Evolutionary conservation across 2,888 invertebrate genomes (phyloP).

Genomic region (Sinopyrophorus schimmeli): DNA sequence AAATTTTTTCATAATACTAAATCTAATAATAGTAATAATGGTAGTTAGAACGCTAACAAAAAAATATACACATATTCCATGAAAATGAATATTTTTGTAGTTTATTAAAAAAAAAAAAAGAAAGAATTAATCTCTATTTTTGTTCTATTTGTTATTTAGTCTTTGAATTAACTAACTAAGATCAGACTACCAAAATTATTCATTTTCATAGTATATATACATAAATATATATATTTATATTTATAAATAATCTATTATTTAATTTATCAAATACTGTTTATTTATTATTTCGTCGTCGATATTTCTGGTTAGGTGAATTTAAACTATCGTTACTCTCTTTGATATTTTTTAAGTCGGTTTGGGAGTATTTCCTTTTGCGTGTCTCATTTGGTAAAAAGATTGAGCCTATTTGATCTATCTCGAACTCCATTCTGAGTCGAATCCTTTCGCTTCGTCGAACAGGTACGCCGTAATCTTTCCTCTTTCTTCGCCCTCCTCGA

Average conservation of each 20-base stretch:
- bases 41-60: slow-evolving; percentile 13
- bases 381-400: slow-evolving; percentile 39
- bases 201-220: slow-evolving; percentile 12
- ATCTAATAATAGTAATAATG: slow-evolving; percentile 8
- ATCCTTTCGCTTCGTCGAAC: slow-evolving; percentile 51
- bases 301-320: slow-evolving; percentile 46
- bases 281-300: slow-evolving; percentile 15
- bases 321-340: slow-evolving; percentile 25
- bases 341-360: slow-evolving; percentile 28
- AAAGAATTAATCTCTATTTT: slow-evolving; percentile 22
- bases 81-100: slow-evolving; percentile 5
- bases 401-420: slow-evolving; percentile 41
- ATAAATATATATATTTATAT: too few relatives aligned
- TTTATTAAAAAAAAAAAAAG: slow-evolving; percentile 24
- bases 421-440: slow-evolving; percentile 47
- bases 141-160: slow-evolving; percentile 24
- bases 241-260: slow-evolving; percentile 19
- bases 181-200: slow-evolving; percentile 31
- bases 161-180: slow-evolving; percentile 19
- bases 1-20: not conserved
- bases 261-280: slow-evolving; percentile 25
- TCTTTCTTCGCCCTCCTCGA: slow-evolving; percentile 29
- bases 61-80: slow-evolving; percentile 9
- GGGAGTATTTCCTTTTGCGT: slow-evolving; percentile 38
- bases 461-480: slow-evolving; percentile 44